Base-by-base conservation (phyloP, 2,888 invertebrate species). In the Thera obeliscata region DNA sequence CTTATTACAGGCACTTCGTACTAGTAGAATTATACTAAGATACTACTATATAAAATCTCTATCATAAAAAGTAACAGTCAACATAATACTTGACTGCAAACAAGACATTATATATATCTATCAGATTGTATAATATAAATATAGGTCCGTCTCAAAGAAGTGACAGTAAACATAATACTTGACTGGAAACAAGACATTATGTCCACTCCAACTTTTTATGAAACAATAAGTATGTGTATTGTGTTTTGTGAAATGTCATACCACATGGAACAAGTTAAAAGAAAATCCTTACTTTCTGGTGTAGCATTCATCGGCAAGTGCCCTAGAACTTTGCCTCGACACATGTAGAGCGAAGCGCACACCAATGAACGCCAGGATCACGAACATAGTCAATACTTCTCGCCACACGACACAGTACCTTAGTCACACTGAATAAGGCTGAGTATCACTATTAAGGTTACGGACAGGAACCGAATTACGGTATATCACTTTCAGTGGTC, bases 261-360 rank as follows among this genome's bases (percentile, higher is more conserved):
- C 69, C 69, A 63, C 81, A 82, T 76, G 76, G 79, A 81, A 76
- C 73, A 62, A 71, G 49, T 66, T 64, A 35, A 50, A 33, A 11
- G 22, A 33, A 46, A 50, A 56, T 57, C 35, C 69, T 69, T 90
- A 93, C 93, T 93, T 93, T 85, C 93, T 86, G 69, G 92, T 93
- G 81, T 93, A 93, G 80, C 93, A 93, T 84, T 93, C 93, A 76
- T 93, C 87, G 43, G 93, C 93, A 75, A 93, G 85, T 50, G 91
- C 90, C 50, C 90, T 80, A 48, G 86, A 88, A 76, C 89, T 93
- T 77, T 93, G 93, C 81, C 91, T 78, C 73, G 93, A 93, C 86
- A 93, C 90, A 87, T 93, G 87, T 67, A 93, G 84, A 61, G 87
- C 90, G 74, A 92, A 93, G 62, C 93, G 83, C 33, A 93, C 92